Evolutionary conservation across 2,113 vertebrate genomes (phyloP), one percentile per base, ranked within the genome.

Genomic region (Nematolebias whitei): DNA sequence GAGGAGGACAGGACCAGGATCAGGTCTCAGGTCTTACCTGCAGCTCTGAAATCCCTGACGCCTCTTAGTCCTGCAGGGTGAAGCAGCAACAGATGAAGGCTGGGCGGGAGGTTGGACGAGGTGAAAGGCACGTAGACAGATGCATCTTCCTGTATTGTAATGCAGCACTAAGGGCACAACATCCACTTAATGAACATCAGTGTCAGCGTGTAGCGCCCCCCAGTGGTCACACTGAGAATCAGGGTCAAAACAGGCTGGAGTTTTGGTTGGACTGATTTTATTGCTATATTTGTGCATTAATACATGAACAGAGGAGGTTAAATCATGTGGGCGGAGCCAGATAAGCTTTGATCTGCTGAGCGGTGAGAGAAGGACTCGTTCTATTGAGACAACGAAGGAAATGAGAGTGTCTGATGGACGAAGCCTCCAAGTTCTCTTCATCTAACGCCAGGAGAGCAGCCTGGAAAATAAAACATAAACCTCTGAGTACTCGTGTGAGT

Each of bases 401-500:
- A 79, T 96, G 91, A 14, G 83, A 71, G 0, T 93, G 92, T 69
- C 85, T 92, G 76, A 99, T 93, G 0, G 57, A 6, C 2, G 93
- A 92, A 2, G 93, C 92, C 63, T 94, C 86, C 44, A 97, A 92
- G 65, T 93, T 93, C 24, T 94, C 92, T 44, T 96, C 93, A 56
- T 96, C 93, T 20, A 99, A 78, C 2, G 94, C 93, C 89, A 95
- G 63, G 57, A 99, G 90, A 79, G 95, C 95, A 62, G 97, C 96
- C 98, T 99, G 76, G 38, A 70, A 90, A 63, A 38, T 1, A 51
- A n/a, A 3, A n/a, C 24, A 12, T n/a, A 35, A 53, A 2, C 0
- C 8, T 2, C 26, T 29, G 26, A 29, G 9, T 1, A n/a, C 5
- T 9, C 2, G 1, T n/a, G 19, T 20, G 16, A 12, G 4, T n/a